Percentiles rank a stretch among this genome's conserved stretches.
phyloP scores from a whole-genome alignment of 2,797 vertebrate genomes.

The Scolopax rusticola region DNA sequence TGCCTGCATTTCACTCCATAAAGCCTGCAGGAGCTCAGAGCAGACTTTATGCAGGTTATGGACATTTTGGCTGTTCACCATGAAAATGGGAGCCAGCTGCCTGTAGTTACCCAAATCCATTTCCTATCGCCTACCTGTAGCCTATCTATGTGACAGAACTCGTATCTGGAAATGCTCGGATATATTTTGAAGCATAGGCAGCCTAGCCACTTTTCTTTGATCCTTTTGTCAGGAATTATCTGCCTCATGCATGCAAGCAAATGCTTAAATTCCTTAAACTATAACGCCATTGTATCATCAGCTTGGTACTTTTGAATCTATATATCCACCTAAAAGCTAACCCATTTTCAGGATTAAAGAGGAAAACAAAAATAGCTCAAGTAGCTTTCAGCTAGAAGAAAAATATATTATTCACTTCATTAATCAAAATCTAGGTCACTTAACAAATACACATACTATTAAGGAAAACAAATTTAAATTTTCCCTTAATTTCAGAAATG shows the following conservation, averaged over 20 bases:
- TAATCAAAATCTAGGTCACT: constrained; percentile 60
- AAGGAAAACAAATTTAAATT: constrained; percentile 3
- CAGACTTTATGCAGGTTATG: neutral
- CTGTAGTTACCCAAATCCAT: neutral
- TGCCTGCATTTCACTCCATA: neutral
- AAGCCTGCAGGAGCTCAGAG: neutral
- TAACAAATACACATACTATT: neutral
- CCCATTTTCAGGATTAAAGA: constrained; percentile 35
- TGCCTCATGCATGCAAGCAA: neutral
- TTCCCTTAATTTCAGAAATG: neutral
- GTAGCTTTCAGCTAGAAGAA: neutral
- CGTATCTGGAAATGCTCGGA: neutral
- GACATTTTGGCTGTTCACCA: neutral
- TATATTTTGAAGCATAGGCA: neutral
- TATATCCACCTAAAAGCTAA: neutral
- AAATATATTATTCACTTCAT: constrained; percentile 48
- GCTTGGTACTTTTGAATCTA: neutral
- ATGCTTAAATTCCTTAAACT: neutral
- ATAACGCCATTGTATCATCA: neutral
- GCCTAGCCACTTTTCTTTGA: neutral
- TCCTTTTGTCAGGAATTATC: neutral
- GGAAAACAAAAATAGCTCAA: constrained; percentile 49
- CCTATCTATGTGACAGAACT: neutral
- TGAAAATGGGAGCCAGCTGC: neutral
- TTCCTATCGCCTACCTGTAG: neutral